A percentile compares a stretch with the other conserved stretches of the same genome.
Evolutionary conservation across 2,888 invertebrate genomes (phyloP).

Genomic region (Nephrotoma guestfalica): DNA sequence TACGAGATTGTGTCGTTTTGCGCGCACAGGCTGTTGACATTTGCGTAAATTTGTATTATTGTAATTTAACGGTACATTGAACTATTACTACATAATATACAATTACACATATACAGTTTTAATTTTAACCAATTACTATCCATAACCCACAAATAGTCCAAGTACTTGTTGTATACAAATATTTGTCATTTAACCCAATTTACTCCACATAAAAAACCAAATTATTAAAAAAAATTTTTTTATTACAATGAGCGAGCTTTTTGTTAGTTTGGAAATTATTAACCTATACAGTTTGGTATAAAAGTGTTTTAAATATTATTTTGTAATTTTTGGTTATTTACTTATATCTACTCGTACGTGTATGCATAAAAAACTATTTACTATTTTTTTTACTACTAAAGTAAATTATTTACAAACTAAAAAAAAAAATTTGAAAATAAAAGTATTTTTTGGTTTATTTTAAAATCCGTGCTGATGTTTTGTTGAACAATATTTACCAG

Average conservation of each 20-base stretch:
- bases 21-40: not conserved
- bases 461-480: not conserved
- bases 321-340: not conserved
- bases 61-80: not conserved
- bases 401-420: not conserved
- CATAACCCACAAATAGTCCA: not conserved
- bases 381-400: not conserved
- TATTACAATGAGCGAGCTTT: not conserved
- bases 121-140: not conserved
- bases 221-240: not conserved
- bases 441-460: not conserved
- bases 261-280: not conserved
- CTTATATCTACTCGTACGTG: not conserved
- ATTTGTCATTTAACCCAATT: not conserved
- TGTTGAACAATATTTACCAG: slow-evolving; percentile 24
- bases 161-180: not conserved
- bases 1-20: not conserved
- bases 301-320: not conserved
- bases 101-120: not conserved
- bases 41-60: not conserved
- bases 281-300: not conserved
- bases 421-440: not conserved
- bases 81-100: not conserved
- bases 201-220: not conserved
- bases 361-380: not conserved